Base-by-base conservation (phyloP, 1,140 invertebrate species). In the Metaphire vulgaris region DNA sequence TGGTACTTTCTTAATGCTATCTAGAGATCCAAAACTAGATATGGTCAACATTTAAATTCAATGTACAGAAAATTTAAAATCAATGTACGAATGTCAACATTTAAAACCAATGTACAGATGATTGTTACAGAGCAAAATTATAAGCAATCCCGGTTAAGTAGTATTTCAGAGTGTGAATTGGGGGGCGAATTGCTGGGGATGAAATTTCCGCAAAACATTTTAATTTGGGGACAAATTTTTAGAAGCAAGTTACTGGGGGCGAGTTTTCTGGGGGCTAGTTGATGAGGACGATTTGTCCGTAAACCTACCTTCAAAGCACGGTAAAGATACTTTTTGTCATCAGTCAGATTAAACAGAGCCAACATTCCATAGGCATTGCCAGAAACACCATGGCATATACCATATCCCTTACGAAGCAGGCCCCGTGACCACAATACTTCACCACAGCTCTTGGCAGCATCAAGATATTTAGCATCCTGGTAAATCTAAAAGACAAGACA, bases 291-390 rank as follows among this genome's bases (percentile, higher is more conserved):
- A n/a, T n/a, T n/a, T n/a, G n/a, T n/a, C n/a, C n/a, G n/a, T n/a
- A n/a, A n/a, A 72, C 77, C 78, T 76, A 88, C 87, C 82, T 87
- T 85, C 31, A 79, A 77, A 2, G 93, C 93, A 81, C 91, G 87
- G 81, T 95, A 91, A 1, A 96, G 83, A 85, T 95, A 88, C 78
- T 84, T 83, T 15, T 82, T 87, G 21, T 94, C 92, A 81, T 90
- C 88, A 1, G 93, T 96, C 21, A 90, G 82, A 85, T 93, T 91
- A 83, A 91, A 96, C 0, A 97, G 83, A 78, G 90, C 86, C 16
- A 97, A 86, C 82, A 97, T 94, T 15, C 91, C 89, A 83, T 96
- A 97, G 26, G 90, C 95, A 87, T 97, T 98, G 78, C 95, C 96
- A 82, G 93, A 88, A 26, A 93, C 90, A 1, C 96, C 96, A 85